Conservation (phyloP, 2,797 vertebrate genomes). For the Chromobotia macracanthus region DNA sequence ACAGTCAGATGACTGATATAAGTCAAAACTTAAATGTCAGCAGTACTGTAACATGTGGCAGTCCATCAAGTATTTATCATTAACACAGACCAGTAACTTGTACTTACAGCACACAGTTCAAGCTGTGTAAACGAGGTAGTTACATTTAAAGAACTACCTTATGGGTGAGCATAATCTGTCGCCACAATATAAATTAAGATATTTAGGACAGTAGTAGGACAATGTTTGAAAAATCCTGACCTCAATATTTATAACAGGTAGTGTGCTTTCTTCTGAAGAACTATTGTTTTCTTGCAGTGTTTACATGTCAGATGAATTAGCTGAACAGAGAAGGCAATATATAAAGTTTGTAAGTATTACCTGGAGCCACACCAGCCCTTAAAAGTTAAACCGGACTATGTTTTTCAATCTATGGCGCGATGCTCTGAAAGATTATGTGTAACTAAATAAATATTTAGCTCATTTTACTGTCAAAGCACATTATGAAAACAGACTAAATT, state of each 20-base stretch:
- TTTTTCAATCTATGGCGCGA: conserved; percentile 2
- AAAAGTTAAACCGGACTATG: background rate
- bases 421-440: background rate
- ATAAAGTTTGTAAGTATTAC: too few relatives aligned
- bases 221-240: conserved; percentile 73
- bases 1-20: too few relatives aligned
- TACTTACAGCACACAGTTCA: conserved; percentile 56
- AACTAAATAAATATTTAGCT: background rate
- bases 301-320: conserved; percentile 47
- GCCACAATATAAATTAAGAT: conserved; percentile 71
- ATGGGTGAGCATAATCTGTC: conserved; percentile 64
- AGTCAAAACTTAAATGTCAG: conserved; percentile 18
- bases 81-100: conserved; percentile 44
- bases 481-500: background rate
- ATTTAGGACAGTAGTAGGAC: conserved; percentile 70
- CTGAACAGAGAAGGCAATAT: conserved; percentile 42
- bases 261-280: conserved; percentile 59
- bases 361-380: background rate
- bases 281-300: conserved; percentile 50
- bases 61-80: conserved; percentile 66
- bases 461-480: background rate
- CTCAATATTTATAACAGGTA: conserved; percentile 60
- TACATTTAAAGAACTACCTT: conserved; percentile 7
- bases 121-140: conserved; percentile 67
- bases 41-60: background rate